Conservation (phyloP, 2,797 vertebrate genomes). For the Coracias cyanogaster region DNA sequence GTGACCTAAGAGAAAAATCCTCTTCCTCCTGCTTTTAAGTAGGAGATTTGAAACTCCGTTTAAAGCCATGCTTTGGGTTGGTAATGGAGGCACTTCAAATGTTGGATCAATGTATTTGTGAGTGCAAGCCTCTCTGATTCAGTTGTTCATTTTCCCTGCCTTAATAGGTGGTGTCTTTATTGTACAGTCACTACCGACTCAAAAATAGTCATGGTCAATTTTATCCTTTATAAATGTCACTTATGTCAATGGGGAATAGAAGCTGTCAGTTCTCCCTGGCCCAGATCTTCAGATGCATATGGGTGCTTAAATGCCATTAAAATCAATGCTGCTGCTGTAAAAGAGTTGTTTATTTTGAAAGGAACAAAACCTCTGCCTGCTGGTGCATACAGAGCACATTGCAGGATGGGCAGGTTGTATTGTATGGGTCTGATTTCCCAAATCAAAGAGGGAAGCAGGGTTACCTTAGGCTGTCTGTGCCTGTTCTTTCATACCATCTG, state of each 20-base stretch:
- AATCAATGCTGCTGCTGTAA: not conserved
- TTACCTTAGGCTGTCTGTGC: not conserved
- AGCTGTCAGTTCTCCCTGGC: not conserved
- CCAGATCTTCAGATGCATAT: not conserved
- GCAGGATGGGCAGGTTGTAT: not conserved
- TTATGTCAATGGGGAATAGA: not conserved
- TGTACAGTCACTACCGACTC: not conserved
- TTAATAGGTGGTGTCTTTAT: slow-evolving; percentile 4
- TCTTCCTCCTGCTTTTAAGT: not conserved
- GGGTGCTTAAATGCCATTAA: slow-evolving; percentile 8
- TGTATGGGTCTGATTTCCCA: not conserved
- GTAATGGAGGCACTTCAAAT: slow-evolving; percentile 7
- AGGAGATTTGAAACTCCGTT: not conserved
- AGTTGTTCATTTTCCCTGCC: slow-evolving; percentile 1
- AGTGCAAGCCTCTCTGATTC: not conserved
- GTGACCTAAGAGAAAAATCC: not conserved
- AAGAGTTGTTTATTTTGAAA: not conserved
- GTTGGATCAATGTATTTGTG: not conserved
- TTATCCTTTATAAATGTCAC: not conserved
- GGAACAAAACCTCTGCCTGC: not conserved
- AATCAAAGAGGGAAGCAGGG: not conserved
- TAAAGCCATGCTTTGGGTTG: not conserved
- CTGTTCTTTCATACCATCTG: not conserved
- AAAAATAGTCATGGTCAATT: not conserved
- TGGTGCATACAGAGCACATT: not conserved